Evolutionary conservation across 1,140 invertebrate genomes (phyloP).

Genomic region (Lutraria rhynchaena): DNA sequence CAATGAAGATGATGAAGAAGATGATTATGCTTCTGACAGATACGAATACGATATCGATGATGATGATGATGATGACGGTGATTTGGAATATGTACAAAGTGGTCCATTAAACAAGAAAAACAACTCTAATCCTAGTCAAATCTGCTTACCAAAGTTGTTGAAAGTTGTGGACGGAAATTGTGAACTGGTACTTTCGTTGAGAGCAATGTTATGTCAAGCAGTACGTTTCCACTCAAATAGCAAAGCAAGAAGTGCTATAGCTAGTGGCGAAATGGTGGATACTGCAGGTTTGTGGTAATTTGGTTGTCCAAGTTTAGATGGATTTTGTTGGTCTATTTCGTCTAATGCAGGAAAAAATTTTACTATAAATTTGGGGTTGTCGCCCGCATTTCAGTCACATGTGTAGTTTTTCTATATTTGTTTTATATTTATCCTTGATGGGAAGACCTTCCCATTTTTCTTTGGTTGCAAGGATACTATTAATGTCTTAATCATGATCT

Average conservation of each 20-base stretch:
- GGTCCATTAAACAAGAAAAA: not conserved
- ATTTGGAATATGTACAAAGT: not conserved
- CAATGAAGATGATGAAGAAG: slow-evolving; percentile 27
- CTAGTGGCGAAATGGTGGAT: slow-evolving; percentile 45
- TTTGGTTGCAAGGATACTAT: too few relatives aligned
- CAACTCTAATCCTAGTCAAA: not conserved
- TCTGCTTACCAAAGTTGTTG: slow-evolving; percentile 57
- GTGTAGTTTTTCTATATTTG: too few relatives aligned
- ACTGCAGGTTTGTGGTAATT: slow-evolving; percentile 57
- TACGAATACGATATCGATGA: slow-evolving; percentile 34
- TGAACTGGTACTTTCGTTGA: slow-evolving; percentile 35
- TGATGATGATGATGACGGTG: slow-evolving; percentile 40
- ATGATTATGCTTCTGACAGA: slow-evolving; percentile 18
- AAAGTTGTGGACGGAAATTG: slow-evolving; percentile 31
- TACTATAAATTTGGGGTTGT: too few relatives aligned
- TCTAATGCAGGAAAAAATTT: too few relatives aligned
- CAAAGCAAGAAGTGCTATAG: slow-evolving; percentile 53
- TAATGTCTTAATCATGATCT: too few relatives aligned
- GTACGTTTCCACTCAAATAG: slow-evolving; percentile 58
- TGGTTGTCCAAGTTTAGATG: too few relatives aligned
- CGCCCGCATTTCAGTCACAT: too few relatives aligned
- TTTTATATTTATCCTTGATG: too few relatives aligned
- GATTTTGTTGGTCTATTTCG: too few relatives aligned
- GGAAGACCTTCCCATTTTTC: too few relatives aligned
- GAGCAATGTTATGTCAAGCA: slow-evolving; percentile 63